Percentiles rank a stretch among this genome's conserved stretches.
Evolutionary conservation across 2,113 vertebrate genomes (phyloP).

Genomic region (Butorides virescens): DNA sequence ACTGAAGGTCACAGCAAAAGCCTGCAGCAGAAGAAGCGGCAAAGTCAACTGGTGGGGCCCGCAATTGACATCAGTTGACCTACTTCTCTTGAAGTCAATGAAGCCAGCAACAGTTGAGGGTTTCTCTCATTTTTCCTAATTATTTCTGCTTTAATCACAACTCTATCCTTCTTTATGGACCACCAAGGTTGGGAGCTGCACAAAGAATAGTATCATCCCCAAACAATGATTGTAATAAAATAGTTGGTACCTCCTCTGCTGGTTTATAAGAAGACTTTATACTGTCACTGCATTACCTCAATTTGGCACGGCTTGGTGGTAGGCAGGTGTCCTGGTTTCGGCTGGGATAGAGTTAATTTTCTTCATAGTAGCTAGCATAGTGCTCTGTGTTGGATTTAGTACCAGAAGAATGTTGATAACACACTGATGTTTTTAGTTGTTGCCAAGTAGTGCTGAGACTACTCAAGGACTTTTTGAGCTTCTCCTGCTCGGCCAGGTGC

Average conservation of each 20-base stretch:
- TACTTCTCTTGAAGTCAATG: slow-evolving; percentile 28
- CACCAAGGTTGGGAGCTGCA: neutral
- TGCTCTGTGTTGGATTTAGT: no score
- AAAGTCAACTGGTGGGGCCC: neutral
- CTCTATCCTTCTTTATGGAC: neutral
- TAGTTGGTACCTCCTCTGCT: neutral
- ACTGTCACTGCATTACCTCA: accelerated
- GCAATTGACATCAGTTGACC: slow-evolving; percentile 40
- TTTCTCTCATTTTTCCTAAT: slow-evolving; percentile 28
- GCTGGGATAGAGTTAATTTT: no score
- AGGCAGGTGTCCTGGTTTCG: no score
- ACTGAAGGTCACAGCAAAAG: slow-evolving; percentile 42
- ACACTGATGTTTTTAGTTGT: no score
- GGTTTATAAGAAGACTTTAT: neutral
- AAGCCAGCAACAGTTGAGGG: neutral
- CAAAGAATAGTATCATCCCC: neutral
- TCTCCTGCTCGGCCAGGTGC: no score
- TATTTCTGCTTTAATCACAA: slow-evolving; percentile 29
- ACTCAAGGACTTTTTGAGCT: no score
- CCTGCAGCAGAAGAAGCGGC: neutral
- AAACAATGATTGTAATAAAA: neutral
- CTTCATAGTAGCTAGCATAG: no score
- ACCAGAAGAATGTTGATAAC: no score
- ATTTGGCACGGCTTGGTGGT: neutral
- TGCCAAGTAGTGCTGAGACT: no score